Evolutionary conservation across 1,140 invertebrate species (phyloP).

Genomic region (Drosophila santomea): DNA sequence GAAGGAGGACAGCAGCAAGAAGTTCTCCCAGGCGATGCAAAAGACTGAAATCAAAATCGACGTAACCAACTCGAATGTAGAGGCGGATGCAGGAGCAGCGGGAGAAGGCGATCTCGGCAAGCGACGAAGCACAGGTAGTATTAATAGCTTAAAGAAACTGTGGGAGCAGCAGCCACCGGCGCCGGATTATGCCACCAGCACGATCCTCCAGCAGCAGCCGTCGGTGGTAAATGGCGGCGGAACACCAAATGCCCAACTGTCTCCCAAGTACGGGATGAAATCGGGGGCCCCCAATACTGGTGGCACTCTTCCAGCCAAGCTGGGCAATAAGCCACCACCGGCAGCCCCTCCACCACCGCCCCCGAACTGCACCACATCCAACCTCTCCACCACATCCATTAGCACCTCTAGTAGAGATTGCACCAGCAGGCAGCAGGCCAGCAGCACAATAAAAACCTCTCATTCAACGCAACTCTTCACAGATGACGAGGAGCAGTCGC

Average conservation of each 20-base stretch:
- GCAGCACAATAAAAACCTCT: slow-evolving; percentile 74
- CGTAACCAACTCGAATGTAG: slow-evolving; percentile 62
- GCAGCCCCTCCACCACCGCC: slow-evolving; percentile 81
- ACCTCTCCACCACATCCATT: slow-evolving; percentile 39
- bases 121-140: slow-evolving; percentile 95
- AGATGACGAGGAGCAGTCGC: slow-evolving; percentile 63
- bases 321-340: slow-evolving; percentile 73
- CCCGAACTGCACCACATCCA: slow-evolving; percentile 58
- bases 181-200: slow-evolving; percentile 81
- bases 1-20: slow-evolving; percentile 65
- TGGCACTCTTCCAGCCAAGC: slow-evolving; percentile 23
- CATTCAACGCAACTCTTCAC: slow-evolving; percentile 84
- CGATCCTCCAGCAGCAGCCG: slow-evolving; percentile 63
- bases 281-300: slow-evolving; percentile 4
- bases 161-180: slow-evolving; percentile 91
- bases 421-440: slow-evolving; percentile 41
- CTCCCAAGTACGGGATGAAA: slow-evolving; percentile 76
- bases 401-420: slow-evolving; percentile 38
- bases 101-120: slow-evolving; percentile 89
- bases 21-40: slow-evolving; percentile 68
- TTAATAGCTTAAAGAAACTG: slow-evolving; percentile 95
- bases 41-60: slow-evolving; percentile 85
- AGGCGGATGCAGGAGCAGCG: slow-evolving; percentile 42
- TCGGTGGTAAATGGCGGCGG: slow-evolving; percentile 29
- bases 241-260: slow-evolving; percentile 56